phyloP scores from a whole-genome alignment of 92 coral and sea anemone species.

The Parazoanthus darwini region DNA sequence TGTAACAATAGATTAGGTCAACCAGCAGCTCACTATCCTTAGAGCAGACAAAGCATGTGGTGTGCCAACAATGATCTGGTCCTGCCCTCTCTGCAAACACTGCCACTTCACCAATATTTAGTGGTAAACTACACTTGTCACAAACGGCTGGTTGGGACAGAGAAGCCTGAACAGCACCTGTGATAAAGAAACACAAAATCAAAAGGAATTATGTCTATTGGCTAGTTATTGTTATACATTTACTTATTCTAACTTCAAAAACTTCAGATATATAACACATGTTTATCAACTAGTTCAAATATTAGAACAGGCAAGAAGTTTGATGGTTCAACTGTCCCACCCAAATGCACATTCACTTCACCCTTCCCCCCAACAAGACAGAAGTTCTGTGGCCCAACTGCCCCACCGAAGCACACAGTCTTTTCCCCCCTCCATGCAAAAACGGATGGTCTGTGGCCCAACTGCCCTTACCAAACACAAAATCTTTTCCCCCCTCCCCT shows the following conservation, averaged over 20 bases:
- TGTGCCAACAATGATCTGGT: constrained; percentile 83
- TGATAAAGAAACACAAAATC: background rate
- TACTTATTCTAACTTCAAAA: background rate
- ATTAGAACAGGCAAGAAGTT: background rate
- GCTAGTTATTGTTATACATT: background rate
- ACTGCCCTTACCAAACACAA: too few relatives aligned
- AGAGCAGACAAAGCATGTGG: constrained; percentile 78
- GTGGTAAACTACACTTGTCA: constrained; percentile 57
- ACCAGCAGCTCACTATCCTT: constrained; percentile 78
- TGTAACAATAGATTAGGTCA: constrained; percentile 82
- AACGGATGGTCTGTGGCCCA: too few relatives aligned
- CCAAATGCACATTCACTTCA: background rate
- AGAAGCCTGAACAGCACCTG: constrained; percentile 75
- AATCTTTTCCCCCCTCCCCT: too few relatives aligned
- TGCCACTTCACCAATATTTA: constrained; percentile 86
- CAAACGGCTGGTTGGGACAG: constrained; percentile 63
- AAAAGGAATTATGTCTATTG: background rate
- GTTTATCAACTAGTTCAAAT: background rate
- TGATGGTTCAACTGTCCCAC: background rate
- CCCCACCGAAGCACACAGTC: background rate
- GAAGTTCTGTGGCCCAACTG: background rate
- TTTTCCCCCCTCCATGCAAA: too few relatives aligned
- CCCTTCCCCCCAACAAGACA: background rate
- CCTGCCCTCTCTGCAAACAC: constrained; percentile 87
- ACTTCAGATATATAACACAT: background rate